Evolutionary conservation across 2,797 vertebrate species (phyloP).

Genomic region (Avahi laniger): DNA sequence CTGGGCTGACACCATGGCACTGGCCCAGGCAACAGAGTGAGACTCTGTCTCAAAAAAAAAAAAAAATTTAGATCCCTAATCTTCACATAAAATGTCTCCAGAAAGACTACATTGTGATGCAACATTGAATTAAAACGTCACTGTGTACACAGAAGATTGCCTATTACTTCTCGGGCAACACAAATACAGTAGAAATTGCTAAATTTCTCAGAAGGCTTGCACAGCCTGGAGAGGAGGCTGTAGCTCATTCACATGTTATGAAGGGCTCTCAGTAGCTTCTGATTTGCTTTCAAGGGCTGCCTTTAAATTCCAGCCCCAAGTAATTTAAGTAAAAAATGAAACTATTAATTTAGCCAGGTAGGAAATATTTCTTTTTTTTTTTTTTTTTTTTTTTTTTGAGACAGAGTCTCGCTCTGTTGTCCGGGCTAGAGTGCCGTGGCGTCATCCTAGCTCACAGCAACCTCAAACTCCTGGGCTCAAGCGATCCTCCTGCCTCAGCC

Average conservation of each 20-base stretch:
- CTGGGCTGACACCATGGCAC: too few relatives aligned
- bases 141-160: neutral
- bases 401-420: too few relatives aligned
- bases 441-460: too few relatives aligned
- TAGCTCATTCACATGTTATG: neutral
- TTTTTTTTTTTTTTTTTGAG: slow-evolving; percentile 36
- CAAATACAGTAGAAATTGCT: neutral
- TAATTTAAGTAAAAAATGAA: neutral
- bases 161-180: neutral
- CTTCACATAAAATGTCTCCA: neutral
- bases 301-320: neutral
- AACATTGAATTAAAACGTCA: slow-evolving; percentile 3
- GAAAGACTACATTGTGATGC: neutral
- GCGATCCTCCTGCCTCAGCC: too few relatives aligned
- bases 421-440: too few relatives aligned
- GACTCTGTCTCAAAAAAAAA: too few relatives aligned
- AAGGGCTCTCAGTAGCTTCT: neutral
- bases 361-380: slow-evolving; percentile 13
- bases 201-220: neutral
- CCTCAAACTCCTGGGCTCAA: too few relatives aligned
- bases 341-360: neutral
- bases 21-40: too few relatives aligned
- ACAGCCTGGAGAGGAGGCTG: neutral
- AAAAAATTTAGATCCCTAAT: neutral
- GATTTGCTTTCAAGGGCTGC: neutral